Evolutionary conservation across 2,113 vertebrate species (phyloP).

Genomic region (Melanocharis versteri): DNA sequence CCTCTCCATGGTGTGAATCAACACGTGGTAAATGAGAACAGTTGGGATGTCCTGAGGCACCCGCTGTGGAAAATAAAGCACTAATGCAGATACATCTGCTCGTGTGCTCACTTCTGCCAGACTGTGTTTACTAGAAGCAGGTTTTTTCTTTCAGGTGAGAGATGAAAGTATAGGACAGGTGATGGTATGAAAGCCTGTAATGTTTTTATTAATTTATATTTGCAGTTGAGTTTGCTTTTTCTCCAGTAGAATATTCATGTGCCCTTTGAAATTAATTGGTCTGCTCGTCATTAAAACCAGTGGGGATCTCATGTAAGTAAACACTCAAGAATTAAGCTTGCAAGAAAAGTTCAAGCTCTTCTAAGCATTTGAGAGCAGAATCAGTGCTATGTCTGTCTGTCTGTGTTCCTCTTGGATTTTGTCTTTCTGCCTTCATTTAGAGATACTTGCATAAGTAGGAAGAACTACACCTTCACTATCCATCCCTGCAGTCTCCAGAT

Average conservation of each 20-base stretch:
- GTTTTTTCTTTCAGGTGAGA: background rate
- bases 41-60: background rate
- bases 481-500: background rate
- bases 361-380: background rate
- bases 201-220: background rate
- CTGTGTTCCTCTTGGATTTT: background rate
- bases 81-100: background rate
- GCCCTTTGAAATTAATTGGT: background rate
- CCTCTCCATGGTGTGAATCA: background rate
- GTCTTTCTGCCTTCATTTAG: background rate
- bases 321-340: background rate
- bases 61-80: background rate
- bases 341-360: background rate
- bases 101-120: background rate
- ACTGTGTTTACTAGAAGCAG: background rate
- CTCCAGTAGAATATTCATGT: background rate
- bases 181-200: background rate
- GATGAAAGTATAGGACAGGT: background rate
- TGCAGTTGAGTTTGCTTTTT: background rate
- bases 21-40: background rate
- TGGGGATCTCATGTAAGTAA: background rate
- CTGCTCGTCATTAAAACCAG: background rate
- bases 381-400: background rate
- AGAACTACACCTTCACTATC: background rate
- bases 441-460: background rate